A percentile compares a stretch with the other conserved stretches of the same genome.
Evolutionary conservation across 2,797 vertebrate genomes (phyloP).

Genomic region (Pipistrellus pygmaeus): DNA sequence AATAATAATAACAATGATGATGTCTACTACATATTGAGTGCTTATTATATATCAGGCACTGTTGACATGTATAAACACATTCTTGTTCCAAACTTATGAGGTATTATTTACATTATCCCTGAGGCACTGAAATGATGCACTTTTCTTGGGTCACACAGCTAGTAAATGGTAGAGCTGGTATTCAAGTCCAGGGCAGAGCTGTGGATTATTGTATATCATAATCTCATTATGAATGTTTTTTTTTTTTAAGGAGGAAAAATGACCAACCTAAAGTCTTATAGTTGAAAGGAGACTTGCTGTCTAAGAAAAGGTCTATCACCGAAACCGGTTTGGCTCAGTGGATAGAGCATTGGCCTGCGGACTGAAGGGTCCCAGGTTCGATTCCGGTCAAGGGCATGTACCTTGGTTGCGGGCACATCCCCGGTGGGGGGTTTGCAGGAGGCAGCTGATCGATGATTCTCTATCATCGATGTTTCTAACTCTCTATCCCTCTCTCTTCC

Average conservation of each 20-base stretch:
- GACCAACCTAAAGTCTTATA: slow-evolving; percentile 21
- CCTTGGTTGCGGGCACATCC: no score
- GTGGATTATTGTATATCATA: background rate
- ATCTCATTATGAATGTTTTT: slow-evolving; percentile 55
- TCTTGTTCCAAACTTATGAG: slow-evolving; percentile 10
- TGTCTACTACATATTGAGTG: background rate
- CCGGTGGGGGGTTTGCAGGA: no score
- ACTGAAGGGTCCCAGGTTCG: no score
- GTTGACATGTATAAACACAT: background rate
- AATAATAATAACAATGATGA: background rate
- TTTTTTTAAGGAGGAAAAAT: slow-evolving; percentile 23
- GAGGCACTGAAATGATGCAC: slow-evolving; percentile 20
- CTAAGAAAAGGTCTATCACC: slow-evolving; percentile 13
- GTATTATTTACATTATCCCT: background rate
- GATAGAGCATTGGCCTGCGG: no score
- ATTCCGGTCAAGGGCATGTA: no score
- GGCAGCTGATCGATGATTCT: no score
- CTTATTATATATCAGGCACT: slow-evolving; percentile 11
- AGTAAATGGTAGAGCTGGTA: slow-evolving; percentile 8
- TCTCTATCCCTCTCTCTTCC: no score
- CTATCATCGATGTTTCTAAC: no score
- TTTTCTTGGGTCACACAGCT: background rate
- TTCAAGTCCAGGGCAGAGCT: slow-evolving; percentile 12
- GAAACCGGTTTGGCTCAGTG: no score
- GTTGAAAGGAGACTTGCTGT: slow-evolving; percentile 36